Evolutionary conservation across 2,888 invertebrate genomes (phyloP), one percentile per base, ranked within the genome.

Genomic region (Odontocolon sp.): DNA sequence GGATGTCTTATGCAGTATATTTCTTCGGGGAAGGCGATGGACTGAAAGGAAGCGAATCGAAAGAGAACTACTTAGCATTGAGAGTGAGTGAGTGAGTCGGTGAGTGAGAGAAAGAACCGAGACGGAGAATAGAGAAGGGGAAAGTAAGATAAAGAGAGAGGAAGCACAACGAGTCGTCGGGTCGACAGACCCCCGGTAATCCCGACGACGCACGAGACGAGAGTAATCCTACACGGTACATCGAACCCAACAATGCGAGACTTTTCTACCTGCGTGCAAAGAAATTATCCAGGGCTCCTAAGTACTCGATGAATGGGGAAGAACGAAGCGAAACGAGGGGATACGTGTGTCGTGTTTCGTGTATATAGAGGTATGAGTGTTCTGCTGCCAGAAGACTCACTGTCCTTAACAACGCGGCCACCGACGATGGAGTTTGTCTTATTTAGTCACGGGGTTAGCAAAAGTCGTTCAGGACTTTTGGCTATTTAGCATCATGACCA

Each of bases 211-310:
- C 33, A 40, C 14, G 56, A 57, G 61, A 54, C 50, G 71, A 28
- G 75, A 64, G 74, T 78, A 78, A 80, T 78, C 78, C 74, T 80
- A 68, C 75, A 69, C 76, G 69, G 76, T 70, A 73, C 78, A 77
- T 78, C 78, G 64, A 64, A 66, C 72, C 68, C 76, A 64, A 80
- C 76, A 80, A 80, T 78, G 59, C 57, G 52, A 63, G 76, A 73
- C 78, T 72, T 71, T 68, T 74, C 73, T 80, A 80, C 80, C 78
- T 78, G 78, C 71, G 52, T 50, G 72, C 68, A 64, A 71, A 78
- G 78, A 78, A 80, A 78, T 77, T 74, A 80, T 78, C 70, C 42
- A 40, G 64, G 63, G 26, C 42, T 67, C 56, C 67, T 68, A 68
- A 77, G 71, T 72, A 77, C 63, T 71, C 71, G 56, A 77, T 77